Evolutionary conservation across 2,113 vertebrate genomes (phyloP), one percentile per base, ranked within the genome.

Genomic region (Sakesphorus luctuosus): DNA sequence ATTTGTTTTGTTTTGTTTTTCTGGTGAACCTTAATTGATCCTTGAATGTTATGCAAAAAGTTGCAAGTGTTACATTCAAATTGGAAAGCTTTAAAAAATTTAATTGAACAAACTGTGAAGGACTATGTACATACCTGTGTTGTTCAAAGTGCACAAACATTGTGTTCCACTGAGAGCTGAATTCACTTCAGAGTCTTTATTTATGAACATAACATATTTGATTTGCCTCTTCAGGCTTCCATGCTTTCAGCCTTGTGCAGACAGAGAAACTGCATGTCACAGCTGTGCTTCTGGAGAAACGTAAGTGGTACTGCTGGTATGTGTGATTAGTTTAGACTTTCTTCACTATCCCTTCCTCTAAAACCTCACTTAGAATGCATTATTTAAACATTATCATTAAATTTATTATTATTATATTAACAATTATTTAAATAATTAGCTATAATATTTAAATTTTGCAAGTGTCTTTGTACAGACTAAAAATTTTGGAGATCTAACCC

Each of bases 211-310:
- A 72, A 53, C 47, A 13, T 66, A 23, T 93, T 91, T 91, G 62
- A 78, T 91, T 85, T 95, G 40, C 56, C 56, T 35, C 92, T 93
- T 89, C 90, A 92, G 82, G 62, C 43, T 84, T 77, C 79, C 72
- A 19, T 62, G 58, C 84, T 73, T 68, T 91, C 49, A 85, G 46
- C 44, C 47, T 91, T 53, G 65, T 1, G 7, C 77, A 95, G 89
- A 52, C 77, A 92, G 47, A 49, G 82, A 89, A 92, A 74, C n/a
- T 53, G 7, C 35, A 17, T 77, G 59, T 67, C 59, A 83, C 67
- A 94, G 59, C 59, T 35, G 3, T 58, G 50, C 59, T 67, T 44
- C 67, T 50, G 47, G 72, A 77, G 89, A 82, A 94, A 93, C 62
- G 79, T 94, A 95, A 62, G 75, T 87, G 40, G 38, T 84, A 86